Evolutionary conservation across 2,113 vertebrate genomes (phyloP).

Genomic region (Anguilla rostrata): DNA sequence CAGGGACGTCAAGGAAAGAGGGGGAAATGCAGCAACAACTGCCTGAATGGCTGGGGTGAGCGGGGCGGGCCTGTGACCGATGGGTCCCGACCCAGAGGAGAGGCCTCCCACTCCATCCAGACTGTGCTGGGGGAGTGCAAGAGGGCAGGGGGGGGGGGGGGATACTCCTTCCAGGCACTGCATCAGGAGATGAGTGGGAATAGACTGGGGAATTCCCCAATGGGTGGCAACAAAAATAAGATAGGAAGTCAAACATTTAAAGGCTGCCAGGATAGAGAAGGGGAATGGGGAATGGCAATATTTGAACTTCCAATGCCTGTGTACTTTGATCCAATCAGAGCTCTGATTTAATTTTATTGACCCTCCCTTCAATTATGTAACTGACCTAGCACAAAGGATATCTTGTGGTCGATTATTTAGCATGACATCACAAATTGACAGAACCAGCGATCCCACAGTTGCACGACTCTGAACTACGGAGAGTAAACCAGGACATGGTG

Average conservation of each 20-base stretch:
- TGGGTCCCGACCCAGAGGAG: background rate
- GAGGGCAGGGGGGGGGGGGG: background rate
- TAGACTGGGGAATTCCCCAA: background rate
- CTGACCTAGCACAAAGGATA: background rate
- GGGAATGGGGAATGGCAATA: background rate
- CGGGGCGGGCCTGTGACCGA: background rate
- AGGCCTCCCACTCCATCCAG: background rate
- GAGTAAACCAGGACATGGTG: no score
- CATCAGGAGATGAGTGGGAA: background rate
- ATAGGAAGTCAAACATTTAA: background rate
- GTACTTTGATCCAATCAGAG: background rate
- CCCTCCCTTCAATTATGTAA: background rate
- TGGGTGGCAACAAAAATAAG: background rate
- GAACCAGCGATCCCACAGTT: no score
- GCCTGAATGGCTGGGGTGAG: background rate
- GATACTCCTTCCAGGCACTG: background rate
- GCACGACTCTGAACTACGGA: no score
- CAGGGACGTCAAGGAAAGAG: conserved; percentile 51
- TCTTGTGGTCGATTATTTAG: background rate
- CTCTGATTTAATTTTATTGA: background rate
- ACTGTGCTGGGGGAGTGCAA: background rate
- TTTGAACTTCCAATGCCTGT: background rate
- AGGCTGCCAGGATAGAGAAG: background rate
- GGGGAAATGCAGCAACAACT: conserved; percentile 31
- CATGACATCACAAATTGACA: no score